Evolutionary conservation across 2,797 vertebrate genomes (phyloP).

Genomic region (Buphagus erythrorhynchus): DNA sequence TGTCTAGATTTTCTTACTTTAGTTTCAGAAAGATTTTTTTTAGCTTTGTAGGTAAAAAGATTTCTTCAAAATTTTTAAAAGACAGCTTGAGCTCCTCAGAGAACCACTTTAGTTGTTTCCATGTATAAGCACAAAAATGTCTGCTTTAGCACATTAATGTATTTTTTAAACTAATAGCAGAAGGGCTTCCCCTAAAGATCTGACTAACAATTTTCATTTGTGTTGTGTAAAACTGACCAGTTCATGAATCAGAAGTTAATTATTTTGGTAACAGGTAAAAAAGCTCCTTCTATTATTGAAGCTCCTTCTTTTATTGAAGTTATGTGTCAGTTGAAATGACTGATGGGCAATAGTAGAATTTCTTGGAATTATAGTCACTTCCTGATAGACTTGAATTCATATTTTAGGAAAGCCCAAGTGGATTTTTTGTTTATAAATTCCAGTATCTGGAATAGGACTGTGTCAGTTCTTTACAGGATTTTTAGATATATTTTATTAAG

Average conservation of each 20-base stretch:
- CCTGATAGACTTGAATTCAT: not conserved
- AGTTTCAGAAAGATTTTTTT: not conserved
- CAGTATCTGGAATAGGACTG: not conserved
- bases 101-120: not conserved
- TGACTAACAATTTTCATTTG: not conserved
- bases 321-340: not conserved
- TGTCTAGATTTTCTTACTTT: not conserved
- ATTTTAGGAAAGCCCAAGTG: not conserved
- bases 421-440: not conserved
- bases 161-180: not conserved
- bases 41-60: not conserved
- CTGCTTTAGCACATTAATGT: not conserved
- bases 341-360: not conserved
- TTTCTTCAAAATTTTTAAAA: not conserved
- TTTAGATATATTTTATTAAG: not conserved
- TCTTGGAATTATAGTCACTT: not conserved
- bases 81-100: not conserved
- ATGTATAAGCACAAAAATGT: not conserved
- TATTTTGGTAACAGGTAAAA: not conserved
- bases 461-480: not conserved
- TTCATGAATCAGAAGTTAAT: not conserved
- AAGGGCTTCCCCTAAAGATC: not conserved
- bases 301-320: not conserved
- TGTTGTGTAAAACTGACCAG: not conserved
- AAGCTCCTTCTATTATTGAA: not conserved